phyloP scores from a whole-genome alignment of 2,113 vertebrate species.

The Lepisosteus osseus region DNA sequence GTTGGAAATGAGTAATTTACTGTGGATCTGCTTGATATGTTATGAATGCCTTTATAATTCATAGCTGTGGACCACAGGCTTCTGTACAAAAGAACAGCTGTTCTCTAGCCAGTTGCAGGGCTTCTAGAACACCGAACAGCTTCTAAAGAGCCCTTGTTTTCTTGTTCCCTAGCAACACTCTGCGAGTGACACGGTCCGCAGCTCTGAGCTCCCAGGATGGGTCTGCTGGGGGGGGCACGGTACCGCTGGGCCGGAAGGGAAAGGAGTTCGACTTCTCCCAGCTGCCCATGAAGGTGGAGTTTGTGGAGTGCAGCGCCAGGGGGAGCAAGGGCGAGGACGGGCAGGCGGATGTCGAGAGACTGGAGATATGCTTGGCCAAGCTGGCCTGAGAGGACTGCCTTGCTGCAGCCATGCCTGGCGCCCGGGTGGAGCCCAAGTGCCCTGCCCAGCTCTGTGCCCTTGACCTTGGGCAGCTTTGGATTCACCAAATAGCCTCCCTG shows the following conservation, averaged over 20 bases:
- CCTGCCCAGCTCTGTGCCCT: too few species aligned
- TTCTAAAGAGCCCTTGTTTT: not conserved
- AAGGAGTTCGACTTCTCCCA: constrained; percentile 95
- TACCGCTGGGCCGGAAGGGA: constrained; percentile 87
- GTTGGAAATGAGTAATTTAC: too few species aligned
- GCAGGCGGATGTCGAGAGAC: constrained; percentile 66
- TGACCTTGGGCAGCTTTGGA: not conserved
- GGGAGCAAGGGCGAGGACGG: constrained; percentile 71
- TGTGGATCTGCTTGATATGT: too few species aligned
- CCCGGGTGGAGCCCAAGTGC: not conserved
- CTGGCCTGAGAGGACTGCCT: constrained; percentile 57
- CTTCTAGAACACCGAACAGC: too few species aligned
- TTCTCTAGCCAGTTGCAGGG: too few species aligned
- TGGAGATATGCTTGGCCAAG: constrained; percentile 82
- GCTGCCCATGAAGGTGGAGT: constrained; percentile 84
- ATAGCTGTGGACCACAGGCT: too few species aligned
- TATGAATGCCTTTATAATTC: too few species aligned
- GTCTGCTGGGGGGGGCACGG: constrained; percentile 51
- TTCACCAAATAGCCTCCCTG: not conserved
- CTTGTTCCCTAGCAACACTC: constrained; percentile 74
- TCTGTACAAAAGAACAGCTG: too few species aligned
- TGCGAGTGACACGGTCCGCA: constrained; percentile 85
- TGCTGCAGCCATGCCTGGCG: not conserved
- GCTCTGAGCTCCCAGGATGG: constrained; percentile 86
- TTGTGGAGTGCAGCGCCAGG: constrained; percentile 87